Percentiles rank a stretch among this genome's conserved stretches.
Conservation (phyloP, 2,113 vertebrate genomes). For the Cephalopterus ornatus region DNA sequence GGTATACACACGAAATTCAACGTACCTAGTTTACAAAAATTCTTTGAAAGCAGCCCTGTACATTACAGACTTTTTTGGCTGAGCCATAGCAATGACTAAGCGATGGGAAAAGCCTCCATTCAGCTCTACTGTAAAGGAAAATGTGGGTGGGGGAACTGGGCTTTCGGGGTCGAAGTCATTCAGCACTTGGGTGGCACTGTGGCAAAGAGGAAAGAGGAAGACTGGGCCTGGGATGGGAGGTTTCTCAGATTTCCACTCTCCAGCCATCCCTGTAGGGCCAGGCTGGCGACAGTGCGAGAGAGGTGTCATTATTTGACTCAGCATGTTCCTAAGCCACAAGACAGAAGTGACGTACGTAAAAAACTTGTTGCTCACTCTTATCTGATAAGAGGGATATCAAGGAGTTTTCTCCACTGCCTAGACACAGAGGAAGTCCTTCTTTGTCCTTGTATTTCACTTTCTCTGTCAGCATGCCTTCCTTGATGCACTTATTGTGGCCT, state of each 20-base stretch:
- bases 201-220: slow-evolving; percentile 50
- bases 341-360: slow-evolving; percentile 49
- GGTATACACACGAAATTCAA: background rate
- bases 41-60: slow-evolving; percentile 75
- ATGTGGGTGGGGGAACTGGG: slow-evolving; percentile 67
- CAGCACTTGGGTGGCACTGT: background rate
- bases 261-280: slow-evolving; percentile 36
- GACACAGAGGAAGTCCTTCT: slow-evolving; percentile 42
- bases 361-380: background rate
- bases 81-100: slow-evolving; percentile 67
- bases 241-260: slow-evolving; percentile 72
- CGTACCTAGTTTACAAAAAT: background rate
- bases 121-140: slow-evolving; percentile 66
- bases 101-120: slow-evolving; percentile 63
- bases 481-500: background rate
- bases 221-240: slow-evolving; percentile 36
- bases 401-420: slow-evolving; percentile 69
- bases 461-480: background rate
- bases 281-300: background rate
- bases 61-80: slow-evolving; percentile 31
- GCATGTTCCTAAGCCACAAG: slow-evolving; percentile 74
- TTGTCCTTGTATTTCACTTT: slow-evolving; percentile 48
- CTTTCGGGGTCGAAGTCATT: slow-evolving; percentile 3
- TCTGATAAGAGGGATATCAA: slow-evolving; percentile 56
- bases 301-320: slow-evolving; percentile 70